These are phyloP conservation scores for Periparus ater DNA, from an alignment of 2,797 vertebrate genomes.

Conservation along the genomic window DNA sequence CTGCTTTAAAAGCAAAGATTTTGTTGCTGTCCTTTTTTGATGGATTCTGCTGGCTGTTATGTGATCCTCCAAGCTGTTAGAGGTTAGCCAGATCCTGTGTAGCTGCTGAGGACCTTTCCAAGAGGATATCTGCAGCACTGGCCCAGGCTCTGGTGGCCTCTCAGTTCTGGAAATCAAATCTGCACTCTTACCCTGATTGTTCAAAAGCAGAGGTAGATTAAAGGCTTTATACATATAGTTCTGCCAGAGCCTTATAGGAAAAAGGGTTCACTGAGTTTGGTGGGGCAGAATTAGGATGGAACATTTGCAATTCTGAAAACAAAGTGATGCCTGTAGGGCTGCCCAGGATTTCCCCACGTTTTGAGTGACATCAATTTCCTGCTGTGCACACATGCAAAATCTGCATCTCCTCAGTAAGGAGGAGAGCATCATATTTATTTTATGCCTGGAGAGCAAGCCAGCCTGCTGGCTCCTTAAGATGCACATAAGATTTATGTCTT, in stretches of 20 bases:
- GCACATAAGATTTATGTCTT: not conserved
- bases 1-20: not conserved
- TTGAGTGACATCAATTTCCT: not conserved
- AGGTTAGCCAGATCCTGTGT: not conserved
- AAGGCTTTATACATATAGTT: not conserved
- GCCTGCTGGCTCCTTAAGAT: not conserved
- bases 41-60: not conserved
- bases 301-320: not conserved
- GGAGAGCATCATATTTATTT: not conserved
- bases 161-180: not conserved
- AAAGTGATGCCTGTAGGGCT: not conserved
- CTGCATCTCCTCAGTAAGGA: not conserved
- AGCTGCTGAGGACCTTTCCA: not conserved
- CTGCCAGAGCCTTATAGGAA: not conserved
- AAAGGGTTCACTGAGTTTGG: not conserved
- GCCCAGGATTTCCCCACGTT: not conserved
- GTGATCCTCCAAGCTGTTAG: not conserved
- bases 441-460: not conserved
- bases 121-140: not conserved
- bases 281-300: not conserved
- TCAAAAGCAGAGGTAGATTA: not conserved
- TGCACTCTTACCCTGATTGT: not conserved
- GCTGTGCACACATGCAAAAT: not conserved
- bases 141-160: not conserved
- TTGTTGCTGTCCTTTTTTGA: rapidly evolving